A percentile compares a stretch with the other conserved stretches of the same genome.
Evolutionary conservation across 2,113 vertebrate genomes (phyloP).

Genomic region (Agapornis roseicollis): DNA sequence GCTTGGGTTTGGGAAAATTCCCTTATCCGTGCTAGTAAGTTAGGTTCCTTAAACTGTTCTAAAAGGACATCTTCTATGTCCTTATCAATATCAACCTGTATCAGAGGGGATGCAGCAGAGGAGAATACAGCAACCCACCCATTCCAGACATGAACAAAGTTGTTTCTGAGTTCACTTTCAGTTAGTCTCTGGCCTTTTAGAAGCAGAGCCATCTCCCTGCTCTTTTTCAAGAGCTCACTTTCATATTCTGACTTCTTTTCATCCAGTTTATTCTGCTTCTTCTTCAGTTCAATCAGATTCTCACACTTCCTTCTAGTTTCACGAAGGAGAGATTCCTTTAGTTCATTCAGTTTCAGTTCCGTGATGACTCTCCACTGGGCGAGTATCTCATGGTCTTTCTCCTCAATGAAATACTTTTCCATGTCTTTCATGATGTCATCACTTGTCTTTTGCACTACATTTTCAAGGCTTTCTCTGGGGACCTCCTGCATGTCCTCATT

Average conservation of each 20-base stretch:
- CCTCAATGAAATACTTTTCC: constrained; percentile 57
- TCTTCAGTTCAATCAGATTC: not conserved
- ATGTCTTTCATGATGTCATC: constrained; percentile 17
- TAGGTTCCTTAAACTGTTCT: not conserved
- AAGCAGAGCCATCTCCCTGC: constrained; percentile 26
- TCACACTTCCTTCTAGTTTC: constrained; percentile 35
- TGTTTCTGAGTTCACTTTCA: constrained; percentile 4
- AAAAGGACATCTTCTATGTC: constrained; percentile 51
- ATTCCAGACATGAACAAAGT: constrained; percentile 50
- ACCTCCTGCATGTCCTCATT: constrained; percentile 6
- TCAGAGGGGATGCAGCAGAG: not conserved
- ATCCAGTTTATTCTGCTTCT: constrained; percentile 8
- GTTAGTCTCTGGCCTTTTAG: not conserved
- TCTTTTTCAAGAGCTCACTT: constrained; percentile 24
- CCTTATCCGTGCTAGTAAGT: not conserved
- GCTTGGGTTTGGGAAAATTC: fast-evolving
- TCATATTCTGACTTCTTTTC: constrained; percentile 9
- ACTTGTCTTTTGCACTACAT: not conserved
- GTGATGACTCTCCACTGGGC: constrained; percentile 56
- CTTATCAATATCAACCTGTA: not conserved
- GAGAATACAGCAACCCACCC: not conserved
- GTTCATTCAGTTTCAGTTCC: constrained; percentile 7
- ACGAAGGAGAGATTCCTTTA: constrained; percentile 13
- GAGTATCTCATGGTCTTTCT: constrained; percentile 49
- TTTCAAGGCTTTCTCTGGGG: not conserved